These are phyloP conservation scores for Prunella fulvescens DNA, from an alignment of 2,113 vertebrate genomes.

Conservation along the genomic window DNA sequence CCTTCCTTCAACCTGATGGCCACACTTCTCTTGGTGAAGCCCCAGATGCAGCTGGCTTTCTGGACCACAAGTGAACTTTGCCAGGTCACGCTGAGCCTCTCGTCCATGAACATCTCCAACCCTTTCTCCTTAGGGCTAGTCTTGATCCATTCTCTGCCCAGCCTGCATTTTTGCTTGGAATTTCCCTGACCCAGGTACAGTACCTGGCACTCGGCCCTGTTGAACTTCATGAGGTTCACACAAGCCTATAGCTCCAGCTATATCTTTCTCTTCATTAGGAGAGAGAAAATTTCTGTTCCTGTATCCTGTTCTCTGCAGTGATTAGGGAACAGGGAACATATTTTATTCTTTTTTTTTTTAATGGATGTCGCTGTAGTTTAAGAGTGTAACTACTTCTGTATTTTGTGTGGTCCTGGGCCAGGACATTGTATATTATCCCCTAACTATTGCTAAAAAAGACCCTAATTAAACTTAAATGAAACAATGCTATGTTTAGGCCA, in stretches of 20 bases:
- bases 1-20: not conserved
- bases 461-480: not conserved
- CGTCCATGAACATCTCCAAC: not conserved
- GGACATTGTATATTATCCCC: not conserved
- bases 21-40: not conserved
- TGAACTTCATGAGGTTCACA: not conserved
- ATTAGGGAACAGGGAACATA: not conserved
- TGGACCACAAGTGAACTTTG: not conserved
- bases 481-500: not conserved
- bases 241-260: no score
- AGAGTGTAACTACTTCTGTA: not conserved
- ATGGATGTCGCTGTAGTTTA: not conserved
- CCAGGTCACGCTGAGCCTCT: not conserved
- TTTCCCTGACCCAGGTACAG: not conserved
- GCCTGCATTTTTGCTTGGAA: not conserved
- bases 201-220: accelerated
- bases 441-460: not conserved
- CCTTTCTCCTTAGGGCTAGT: not conserved
- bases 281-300: not conserved
- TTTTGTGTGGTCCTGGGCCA: not conserved
- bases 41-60: not conserved
- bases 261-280: not conserved
- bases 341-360: not conserved
- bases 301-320: not conserved
- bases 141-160: not conserved